Evolutionary conservation across 2,888 invertebrate species (phyloP).

Genomic region (Macaria liturata): DNA sequence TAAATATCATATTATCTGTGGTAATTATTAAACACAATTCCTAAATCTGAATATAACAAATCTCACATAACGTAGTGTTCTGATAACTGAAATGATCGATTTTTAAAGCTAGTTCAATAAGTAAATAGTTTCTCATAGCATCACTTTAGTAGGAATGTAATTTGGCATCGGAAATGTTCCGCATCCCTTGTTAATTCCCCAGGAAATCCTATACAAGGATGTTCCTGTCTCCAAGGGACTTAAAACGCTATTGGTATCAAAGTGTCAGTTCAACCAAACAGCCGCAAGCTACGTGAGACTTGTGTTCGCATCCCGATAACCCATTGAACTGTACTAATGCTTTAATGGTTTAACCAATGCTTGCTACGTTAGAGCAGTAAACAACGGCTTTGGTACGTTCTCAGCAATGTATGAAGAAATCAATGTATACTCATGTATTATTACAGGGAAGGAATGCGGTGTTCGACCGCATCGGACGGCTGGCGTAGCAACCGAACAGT

Average conservation of each 20-base stretch:
- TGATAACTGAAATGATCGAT: no score
- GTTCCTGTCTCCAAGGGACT: constrained; percentile 32
- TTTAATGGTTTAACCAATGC: constrained; percentile 29
- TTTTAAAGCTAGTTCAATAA: no score
- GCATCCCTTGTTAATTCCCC: constrained; percentile 14
- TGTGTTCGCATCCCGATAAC: constrained; percentile 28
- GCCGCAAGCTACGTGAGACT: constrained; percentile 43
- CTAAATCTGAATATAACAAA: no score
- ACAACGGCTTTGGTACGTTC: constrained; percentile 8
- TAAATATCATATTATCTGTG: no score
- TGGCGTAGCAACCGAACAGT: constrained; percentile 25
- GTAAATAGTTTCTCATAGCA: no score
- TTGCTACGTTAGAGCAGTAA: constrained; percentile 17
- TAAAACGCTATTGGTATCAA: constrained; percentile 47
- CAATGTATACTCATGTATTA: constrained; percentile 26
- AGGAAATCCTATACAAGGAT: constrained; percentile 24
- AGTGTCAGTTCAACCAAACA: constrained; percentile 45
- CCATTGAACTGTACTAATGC: constrained; percentile 14
- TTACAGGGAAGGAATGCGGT: constrained; percentile 24
- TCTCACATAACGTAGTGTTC: no score
- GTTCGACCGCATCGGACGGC: constrained; percentile 29
- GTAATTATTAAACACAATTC: no score
- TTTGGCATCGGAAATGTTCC: background rate
- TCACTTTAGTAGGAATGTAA: no score
- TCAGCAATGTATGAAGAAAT: constrained; percentile 28